A percentile compares a stretch with the other conserved stretches of the same genome.
Evolutionary conservation across 1,140 invertebrate genomes (phyloP).

Genomic region (Holcopasites calliopsidis): DNA sequence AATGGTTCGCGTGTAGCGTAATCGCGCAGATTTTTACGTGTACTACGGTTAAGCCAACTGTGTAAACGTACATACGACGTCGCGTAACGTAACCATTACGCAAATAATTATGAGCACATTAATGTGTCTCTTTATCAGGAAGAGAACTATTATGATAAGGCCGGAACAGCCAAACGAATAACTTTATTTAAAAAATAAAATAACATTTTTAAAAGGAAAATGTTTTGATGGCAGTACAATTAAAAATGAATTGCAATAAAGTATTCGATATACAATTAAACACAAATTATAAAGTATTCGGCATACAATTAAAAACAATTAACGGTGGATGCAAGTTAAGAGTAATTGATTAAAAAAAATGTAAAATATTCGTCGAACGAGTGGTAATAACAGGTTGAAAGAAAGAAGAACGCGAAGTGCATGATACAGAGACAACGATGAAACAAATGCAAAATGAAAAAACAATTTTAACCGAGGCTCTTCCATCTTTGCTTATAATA

Average conservation of each 20-base stretch:
- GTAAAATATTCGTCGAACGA: not conserved
- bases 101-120: conserved; percentile 8
- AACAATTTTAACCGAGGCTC: not conserved
- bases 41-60: not conserved
- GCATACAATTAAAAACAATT: too few relatives aligned
- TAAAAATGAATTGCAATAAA: not conserved
- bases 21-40: not conserved
- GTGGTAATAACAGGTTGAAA: not conserved
- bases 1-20: not conserved
- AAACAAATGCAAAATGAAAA: not conserved
- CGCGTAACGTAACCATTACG: conserved; percentile 17
- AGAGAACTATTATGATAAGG: not conserved
- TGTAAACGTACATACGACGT: not conserved
- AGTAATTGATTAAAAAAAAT: not conserved
- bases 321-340: too few relatives aligned
- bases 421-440: not conserved
- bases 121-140: not conserved
- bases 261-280: too few relatives aligned
- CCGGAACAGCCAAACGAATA: too few relatives aligned
- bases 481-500: not conserved
- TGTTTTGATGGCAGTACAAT: too few relatives aligned
- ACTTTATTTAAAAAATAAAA: too few relatives aligned
- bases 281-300: too few relatives aligned
- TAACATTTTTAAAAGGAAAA: too few relatives aligned
- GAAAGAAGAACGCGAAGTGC: not conserved